Conservation (phyloP, 1,140 invertebrate species). For the Trissolcus basalis region DNA sequence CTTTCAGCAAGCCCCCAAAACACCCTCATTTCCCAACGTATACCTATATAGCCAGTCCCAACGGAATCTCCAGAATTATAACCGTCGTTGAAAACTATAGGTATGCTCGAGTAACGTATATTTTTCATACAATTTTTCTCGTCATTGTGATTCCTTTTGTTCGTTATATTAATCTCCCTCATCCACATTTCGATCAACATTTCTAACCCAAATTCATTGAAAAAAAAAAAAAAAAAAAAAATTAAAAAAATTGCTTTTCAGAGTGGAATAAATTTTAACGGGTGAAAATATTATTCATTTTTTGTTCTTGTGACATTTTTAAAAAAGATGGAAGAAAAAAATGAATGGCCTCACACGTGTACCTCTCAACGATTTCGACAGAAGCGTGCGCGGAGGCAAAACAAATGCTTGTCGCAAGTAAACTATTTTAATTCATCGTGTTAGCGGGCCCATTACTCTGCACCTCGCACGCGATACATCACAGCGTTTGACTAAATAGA, state of each 20-base stretch:
- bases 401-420: constrained; percentile 13
- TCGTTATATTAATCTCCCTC: too few relatives aligned
- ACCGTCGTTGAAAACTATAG: constrained; percentile 28
- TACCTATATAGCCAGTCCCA: too few relatives aligned
- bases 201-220: too few relatives aligned
- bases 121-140: constrained; percentile 34
- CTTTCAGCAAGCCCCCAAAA: constrained; percentile 22
- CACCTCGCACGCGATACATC: constrained; percentile 27
- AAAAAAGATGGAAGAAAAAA: too few relatives aligned
- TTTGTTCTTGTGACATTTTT: too few relatives aligned
- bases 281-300: too few relatives aligned
- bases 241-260: too few relatives aligned
- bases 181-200: too few relatives aligned
- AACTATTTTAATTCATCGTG: constrained; percentile 26
- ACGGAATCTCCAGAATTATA: constrained; percentile 31
- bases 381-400: neutral
- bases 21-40: constrained; percentile 45
- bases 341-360: constrained; percentile 21
- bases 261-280: too few relatives aligned
- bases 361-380: constrained; percentile 24
- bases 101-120: constrained; percentile 31
- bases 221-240: too few relatives aligned
- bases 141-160: constrained; percentile 17
- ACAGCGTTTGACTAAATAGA: constrained; percentile 50
- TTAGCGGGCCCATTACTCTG: constrained; percentile 37